Percentiles rank a stretch among this genome's conserved stretches.
These are phyloP conservation scores for Lysiphlebus fabarum DNA, from an alignment of 1,140 invertebrate genomes.

Conservation along the genomic window DNA sequence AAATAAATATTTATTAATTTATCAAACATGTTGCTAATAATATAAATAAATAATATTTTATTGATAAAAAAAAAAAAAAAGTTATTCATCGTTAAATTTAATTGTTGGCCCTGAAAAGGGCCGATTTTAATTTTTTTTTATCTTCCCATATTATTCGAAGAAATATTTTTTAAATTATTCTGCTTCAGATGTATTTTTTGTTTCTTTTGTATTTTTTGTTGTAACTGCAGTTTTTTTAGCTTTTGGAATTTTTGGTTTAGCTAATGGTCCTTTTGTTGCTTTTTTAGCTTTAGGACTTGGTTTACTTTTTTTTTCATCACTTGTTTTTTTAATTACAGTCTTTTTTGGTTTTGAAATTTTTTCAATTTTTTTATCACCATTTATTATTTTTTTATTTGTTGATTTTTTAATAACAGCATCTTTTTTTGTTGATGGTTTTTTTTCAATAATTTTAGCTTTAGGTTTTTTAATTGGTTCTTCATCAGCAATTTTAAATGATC, in stretches of 20 bases:
- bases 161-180: background rate
- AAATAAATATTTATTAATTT: too few species aligned
- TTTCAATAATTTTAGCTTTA: background rate
- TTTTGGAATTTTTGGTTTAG: conserved; percentile 7
- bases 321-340: background rate
- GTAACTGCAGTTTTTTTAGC: conserved; percentile 2
- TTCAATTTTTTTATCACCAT: background rate
- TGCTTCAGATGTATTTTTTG: background rate
- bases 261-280: conserved; percentile 1
- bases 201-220: background rate
- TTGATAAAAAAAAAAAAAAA: too few species aligned
- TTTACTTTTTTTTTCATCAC: background rate
- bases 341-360: background rate
- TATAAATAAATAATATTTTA: too few species aligned
- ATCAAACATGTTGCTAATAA: too few species aligned
- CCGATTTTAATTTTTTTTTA: background rate
- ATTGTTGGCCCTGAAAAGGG: conserved; percentile 5
- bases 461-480: background rate
- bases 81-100: background rate
- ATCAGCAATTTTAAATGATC: background rate
- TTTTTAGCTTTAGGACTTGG: conserved; percentile 11
- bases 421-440: background rate
- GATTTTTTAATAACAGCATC: background rate
- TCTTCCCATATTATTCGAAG: too few species aligned
- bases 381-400: background rate